Conservation (phyloP, 1,140 invertebrate genomes). For the Chelonus insularis region DNA sequence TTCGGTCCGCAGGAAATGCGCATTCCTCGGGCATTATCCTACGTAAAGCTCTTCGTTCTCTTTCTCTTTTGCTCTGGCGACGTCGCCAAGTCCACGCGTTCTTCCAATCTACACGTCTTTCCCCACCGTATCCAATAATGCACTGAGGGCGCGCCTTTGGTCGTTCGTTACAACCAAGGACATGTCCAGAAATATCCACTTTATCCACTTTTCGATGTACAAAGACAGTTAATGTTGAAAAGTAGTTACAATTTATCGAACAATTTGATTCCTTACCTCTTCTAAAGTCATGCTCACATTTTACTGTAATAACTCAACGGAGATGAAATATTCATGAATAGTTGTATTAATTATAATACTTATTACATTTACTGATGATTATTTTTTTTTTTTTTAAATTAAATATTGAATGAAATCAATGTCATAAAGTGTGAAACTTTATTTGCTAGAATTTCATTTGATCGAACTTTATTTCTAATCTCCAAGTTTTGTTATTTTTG, state of each 20-base stretch:
- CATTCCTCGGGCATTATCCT: constrained; percentile 32
- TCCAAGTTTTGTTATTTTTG: too few species aligned
- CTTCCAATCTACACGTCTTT: constrained; percentile 15
- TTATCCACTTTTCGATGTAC: constrained; percentile 27
- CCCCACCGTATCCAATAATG: constrained; percentile 19
- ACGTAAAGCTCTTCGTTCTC: not conserved
- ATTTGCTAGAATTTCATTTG: too few species aligned
- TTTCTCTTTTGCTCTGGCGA: constrained; percentile 9
- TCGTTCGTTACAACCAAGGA: constrained; percentile 32
- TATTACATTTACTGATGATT: too few species aligned
- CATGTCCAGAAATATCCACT: constrained; percentile 32
- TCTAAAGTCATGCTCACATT: too few species aligned
- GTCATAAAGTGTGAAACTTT: too few species aligned
- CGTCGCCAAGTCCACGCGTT: constrained; percentile 24
- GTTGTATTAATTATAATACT: too few species aligned
- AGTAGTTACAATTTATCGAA: constrained; percentile 18
- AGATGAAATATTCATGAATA: too few species aligned
- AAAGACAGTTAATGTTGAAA: constrained; percentile 26
- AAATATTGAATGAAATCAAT: too few species aligned
- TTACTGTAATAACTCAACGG: too few species aligned
- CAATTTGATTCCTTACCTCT: too few species aligned
- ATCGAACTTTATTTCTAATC: too few species aligned
- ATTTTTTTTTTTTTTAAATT: too few species aligned
- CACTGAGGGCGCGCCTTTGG: constrained; percentile 28
- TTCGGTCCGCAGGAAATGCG: constrained; percentile 33